A percentile compares a stretch with the other conserved stretches of the same genome.
phyloP scores from a whole-genome alignment of 2,113 vertebrate species.

The Lepus timidus region DNA sequence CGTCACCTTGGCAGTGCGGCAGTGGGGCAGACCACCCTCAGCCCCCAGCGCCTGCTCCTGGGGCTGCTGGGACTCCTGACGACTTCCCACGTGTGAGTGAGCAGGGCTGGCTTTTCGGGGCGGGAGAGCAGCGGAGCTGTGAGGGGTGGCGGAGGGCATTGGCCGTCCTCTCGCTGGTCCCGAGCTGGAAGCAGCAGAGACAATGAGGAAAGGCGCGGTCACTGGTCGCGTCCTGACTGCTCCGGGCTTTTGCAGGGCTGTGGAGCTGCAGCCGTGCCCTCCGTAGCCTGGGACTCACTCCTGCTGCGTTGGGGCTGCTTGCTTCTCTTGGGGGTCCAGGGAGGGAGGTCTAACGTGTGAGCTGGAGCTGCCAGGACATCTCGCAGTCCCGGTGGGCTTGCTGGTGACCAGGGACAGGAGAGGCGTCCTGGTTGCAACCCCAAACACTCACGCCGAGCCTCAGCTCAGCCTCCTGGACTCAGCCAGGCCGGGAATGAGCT shows the following conservation, averaged over 20 bases:
- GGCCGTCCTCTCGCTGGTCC: not conserved
- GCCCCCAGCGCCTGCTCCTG: too few relatives aligned
- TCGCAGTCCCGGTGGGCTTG: rapidly evolving
- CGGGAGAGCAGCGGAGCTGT: too few relatives aligned
- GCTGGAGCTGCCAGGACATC: rapidly evolving
- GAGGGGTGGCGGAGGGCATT: rapidly evolving
- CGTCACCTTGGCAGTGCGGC: too few relatives aligned
- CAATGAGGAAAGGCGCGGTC: rapidly evolving
- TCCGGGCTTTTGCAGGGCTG: too few relatives aligned
- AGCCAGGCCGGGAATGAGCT: rapidly evolving
- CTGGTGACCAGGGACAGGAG: rapidly evolving
- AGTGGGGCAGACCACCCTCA: too few relatives aligned
- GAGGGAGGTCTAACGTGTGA: rapidly evolving
- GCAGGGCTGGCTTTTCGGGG: rapidly evolving
- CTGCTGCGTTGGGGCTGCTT: rapidly evolving
- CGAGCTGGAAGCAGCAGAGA: rapidly evolving
- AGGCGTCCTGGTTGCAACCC: too few relatives aligned
- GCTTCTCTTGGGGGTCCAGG: rapidly evolving
- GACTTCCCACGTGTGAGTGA: rapidly evolving
- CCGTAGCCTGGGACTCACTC: rapidly evolving
- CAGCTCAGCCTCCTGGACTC: rapidly evolving
- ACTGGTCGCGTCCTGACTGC: rapidly evolving
- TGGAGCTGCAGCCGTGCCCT: rapidly evolving
- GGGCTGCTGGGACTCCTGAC: too few relatives aligned
- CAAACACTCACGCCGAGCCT: rapidly evolving